Evolutionary conservation across 2,113 vertebrate species (phyloP), one percentile per base, ranked within the genome.

Genomic region (Formicarius rufipectus): DNA sequence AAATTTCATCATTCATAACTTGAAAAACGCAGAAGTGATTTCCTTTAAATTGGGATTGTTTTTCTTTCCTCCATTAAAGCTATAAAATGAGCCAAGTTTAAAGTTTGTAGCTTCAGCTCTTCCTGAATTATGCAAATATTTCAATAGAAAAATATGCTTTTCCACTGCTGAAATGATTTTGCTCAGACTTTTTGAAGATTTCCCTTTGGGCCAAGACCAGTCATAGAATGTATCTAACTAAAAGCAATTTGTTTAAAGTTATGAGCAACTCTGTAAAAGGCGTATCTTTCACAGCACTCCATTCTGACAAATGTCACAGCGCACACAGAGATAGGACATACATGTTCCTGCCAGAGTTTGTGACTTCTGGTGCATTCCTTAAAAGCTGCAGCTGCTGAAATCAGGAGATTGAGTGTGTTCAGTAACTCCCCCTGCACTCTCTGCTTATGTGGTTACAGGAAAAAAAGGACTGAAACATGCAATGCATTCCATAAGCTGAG

Each of bases 51-150:
- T 84, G 49, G 62, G 93, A 84, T 89, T 96, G 92, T 77, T 96
- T 97, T 91, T 96, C 87, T 96, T 96, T 94, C 90, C 86, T 85
- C 92, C 90, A 92, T 91, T 97, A 96, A 90, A 94, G 87, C 83
- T 83, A 95, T 94, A 94, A 95, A 96, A 84, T 28, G 84, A 94
- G 94, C 92, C 80, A 95, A 85, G 84, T 93, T 94, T 89, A 95
- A 96, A 87, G 85, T 96, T 93, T 96, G 95, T 94, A 96, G 91
- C 58, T 97, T 97, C 93, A 97, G 94, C 94, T 97, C 94, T 50
- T 96, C 94, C 69, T 93, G 80, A 97, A 97, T 95, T 97, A 94
- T 97, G 94, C 88, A 96, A 94, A 95, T 90, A 96, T 93, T 96
- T 96, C 82, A 93, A 52, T 88, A 89, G 67, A 90, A 93, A 96